Evolutionary conservation across 2,797 vertebrate genomes (phyloP).

Genomic region (Epinephelus awoara): DNA sequence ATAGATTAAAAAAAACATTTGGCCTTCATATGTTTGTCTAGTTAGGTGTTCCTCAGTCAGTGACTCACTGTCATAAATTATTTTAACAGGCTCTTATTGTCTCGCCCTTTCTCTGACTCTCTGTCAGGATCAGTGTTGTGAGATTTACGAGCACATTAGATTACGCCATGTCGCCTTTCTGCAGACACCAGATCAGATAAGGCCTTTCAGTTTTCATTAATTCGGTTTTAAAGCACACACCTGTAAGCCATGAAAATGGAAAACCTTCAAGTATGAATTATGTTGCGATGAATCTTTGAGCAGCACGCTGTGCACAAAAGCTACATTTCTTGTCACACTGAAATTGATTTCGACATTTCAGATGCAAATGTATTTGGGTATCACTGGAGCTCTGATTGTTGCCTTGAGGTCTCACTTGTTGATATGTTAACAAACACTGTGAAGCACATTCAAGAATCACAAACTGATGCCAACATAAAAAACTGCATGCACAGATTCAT

Average conservation of each 20-base stretch:
- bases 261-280: slow-evolving; percentile 1
- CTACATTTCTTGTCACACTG: not conserved
- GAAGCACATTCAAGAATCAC: slow-evolving; percentile 10
- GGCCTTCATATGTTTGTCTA: not conserved
- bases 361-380: slow-evolving; percentile 3
- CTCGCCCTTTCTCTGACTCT: slow-evolving; percentile 12
- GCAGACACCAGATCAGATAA: slow-evolving; percentile 41
- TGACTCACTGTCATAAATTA: slow-evolving; percentile 16
- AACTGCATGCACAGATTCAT: not conserved
- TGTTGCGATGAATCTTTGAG: not conserved
- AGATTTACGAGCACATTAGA: slow-evolving; percentile 50
- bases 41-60: not conserved
- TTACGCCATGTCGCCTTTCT: not conserved
- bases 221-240: slow-evolving; percentile 19
- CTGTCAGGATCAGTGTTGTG: slow-evolving; percentile 16
- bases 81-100: slow-evolving; percentile 9
- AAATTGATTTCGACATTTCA: slow-evolving; percentile 12
- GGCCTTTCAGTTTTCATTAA: slow-evolving; percentile 32
- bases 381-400: not conserved
- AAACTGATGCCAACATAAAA: slow-evolving; percentile 30
- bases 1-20: not conserved
- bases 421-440: slow-evolving; percentile 20
- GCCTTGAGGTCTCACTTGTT: slow-evolving; percentile 34
- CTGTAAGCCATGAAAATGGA: not conserved
- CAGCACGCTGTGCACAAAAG: not conserved